phyloP scores from a whole-genome alignment of 2,888 invertebrate species.

The Unio delphinus region DNA sequence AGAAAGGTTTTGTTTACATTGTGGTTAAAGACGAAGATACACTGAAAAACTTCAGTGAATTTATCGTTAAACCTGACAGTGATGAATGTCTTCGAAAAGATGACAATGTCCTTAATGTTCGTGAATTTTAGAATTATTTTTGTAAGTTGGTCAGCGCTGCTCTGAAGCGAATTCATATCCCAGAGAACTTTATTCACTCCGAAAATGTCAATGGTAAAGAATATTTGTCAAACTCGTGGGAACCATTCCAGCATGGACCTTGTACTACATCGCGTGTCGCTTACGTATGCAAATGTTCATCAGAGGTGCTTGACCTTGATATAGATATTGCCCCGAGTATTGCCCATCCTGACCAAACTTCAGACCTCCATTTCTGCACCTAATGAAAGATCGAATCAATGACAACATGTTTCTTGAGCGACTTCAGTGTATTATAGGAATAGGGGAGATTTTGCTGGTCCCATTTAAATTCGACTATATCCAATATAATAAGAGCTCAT shows the following conservation, averaged over 20 bases:
- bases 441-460: slow-evolving; percentile 11
- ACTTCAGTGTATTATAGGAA: slow-evolving; percentile 2
- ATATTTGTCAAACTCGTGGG: slow-evolving; percentile 1
- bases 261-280: slow-evolving; percentile 13
- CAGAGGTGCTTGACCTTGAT: slow-evolving; percentile 8
- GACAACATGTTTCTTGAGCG: slow-evolving; percentile 6
- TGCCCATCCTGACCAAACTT: slow-evolving; percentile 8
- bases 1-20: slow-evolving; percentile 22
- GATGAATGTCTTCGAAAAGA: slow-evolving; percentile 7
- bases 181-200: slow-evolving; percentile 9
- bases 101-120: slow-evolving; percentile 13
- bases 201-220: not conserved
- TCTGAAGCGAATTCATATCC: slow-evolving; percentile 9
- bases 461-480: slow-evolving; percentile 19
- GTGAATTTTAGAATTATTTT: slow-evolving; percentile 13
- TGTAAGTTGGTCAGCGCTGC: slow-evolving; percentile 13
- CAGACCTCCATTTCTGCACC: slow-evolving; percentile 10
- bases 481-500: not conserved
- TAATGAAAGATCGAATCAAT: not conserved
- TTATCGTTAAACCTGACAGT: slow-evolving; percentile 11
- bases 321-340: slow-evolving; percentile 22
- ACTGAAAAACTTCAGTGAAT: slow-evolving; percentile 11
- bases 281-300: slow-evolving; percentile 4
- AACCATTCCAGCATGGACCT: slow-evolving; percentile 12
- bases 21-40: slow-evolving; percentile 9